phyloP scores from a whole-genome alignment of 1,140 invertebrate species.

The Mya arenaria region DNA sequence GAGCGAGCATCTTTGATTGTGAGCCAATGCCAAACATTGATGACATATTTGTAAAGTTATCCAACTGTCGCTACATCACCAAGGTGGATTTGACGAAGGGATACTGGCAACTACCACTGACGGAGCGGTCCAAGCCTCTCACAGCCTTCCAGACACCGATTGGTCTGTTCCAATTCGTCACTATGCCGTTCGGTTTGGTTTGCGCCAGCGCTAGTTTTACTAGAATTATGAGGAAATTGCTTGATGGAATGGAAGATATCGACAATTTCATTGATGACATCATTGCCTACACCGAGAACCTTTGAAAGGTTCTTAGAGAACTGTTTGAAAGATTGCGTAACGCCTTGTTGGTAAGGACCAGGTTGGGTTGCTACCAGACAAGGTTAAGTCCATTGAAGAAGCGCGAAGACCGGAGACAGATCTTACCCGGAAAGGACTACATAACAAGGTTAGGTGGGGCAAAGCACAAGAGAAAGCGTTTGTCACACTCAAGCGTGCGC shows the following conservation, averaged over 20 bases:
- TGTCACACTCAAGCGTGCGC: no score
- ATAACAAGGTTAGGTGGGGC: conserved; percentile 45
- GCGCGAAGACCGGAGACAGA: conserved; percentile 70
- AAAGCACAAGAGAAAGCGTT: conserved; percentile 50
- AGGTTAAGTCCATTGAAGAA: conserved; percentile 57
- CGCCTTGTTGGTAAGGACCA: neutral
- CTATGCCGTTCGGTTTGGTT: conserved; percentile 52
- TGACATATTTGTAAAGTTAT: conserved; percentile 50
- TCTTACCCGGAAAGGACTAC: conserved; percentile 53
- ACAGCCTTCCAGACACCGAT: conserved; percentile 40
- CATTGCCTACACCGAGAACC: neutral
- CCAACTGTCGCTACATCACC: conserved; percentile 4
- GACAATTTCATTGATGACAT: conserved; percentile 48
- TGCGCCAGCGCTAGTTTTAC: conserved; percentile 46
- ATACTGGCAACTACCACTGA: conserved; percentile 55
- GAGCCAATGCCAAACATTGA: conserved; percentile 52
- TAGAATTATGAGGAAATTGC: conserved; percentile 46
- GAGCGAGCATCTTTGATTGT: conserved; percentile 48
- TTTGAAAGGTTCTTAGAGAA: neutral
- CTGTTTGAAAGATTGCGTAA: neutral
- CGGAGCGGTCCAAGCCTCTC: neutral
- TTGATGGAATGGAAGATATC: neutral
- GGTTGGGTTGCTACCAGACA: neutral
- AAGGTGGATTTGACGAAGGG: conserved; percentile 55
- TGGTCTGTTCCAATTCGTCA: conserved; percentile 13